Conservation (phyloP, 1,140 invertebrate genomes). For the Zaprionus vittiger region DNA sequence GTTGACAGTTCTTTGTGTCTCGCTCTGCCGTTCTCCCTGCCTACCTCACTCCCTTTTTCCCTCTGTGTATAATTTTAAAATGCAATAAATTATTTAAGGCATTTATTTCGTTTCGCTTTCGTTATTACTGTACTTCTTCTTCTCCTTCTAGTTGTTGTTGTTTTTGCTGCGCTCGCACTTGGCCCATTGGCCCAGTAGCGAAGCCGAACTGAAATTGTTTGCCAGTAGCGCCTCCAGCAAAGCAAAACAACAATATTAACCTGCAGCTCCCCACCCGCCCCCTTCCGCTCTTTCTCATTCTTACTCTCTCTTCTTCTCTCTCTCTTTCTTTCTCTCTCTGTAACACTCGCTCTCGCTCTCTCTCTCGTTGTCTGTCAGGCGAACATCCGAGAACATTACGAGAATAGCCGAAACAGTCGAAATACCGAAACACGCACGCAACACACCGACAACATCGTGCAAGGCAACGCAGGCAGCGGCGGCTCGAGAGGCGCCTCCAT, state of each 20-base stretch:
- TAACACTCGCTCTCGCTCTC: background rate
- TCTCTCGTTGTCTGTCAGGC: constrained; percentile 21
- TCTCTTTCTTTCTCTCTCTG: constrained; percentile 5
- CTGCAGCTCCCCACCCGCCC: background rate
- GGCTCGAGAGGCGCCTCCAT: constrained; percentile 17
- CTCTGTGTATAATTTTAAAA: constrained; percentile 33
- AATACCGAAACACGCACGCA: constrained; percentile 13
- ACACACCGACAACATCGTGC: constrained; percentile 13
- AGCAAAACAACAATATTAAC: constrained; percentile 55
- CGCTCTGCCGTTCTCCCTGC: background rate
- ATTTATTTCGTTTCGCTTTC: constrained; percentile 71
- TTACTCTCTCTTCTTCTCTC: background rate
- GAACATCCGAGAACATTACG: constrained; percentile 26
- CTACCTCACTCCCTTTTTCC: background rate
- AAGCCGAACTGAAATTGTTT: constrained; percentile 67
- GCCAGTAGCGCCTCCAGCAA: constrained; percentile 58
- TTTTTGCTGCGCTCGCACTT: constrained; percentile 50
- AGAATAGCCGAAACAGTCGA: constrained; percentile 26
- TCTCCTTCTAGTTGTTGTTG: constrained; percentile 36
- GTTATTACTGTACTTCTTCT: constrained; percentile 34
- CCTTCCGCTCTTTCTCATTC: too few species aligned
- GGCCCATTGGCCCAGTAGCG: constrained; percentile 61
- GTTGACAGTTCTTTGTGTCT: constrained; percentile 8
- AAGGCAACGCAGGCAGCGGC: constrained; percentile 9
- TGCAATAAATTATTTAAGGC: constrained; percentile 75